phyloP scores from a whole-genome alignment of 2,888 invertebrate genomes.

The Girardia tigrina region DNA sequence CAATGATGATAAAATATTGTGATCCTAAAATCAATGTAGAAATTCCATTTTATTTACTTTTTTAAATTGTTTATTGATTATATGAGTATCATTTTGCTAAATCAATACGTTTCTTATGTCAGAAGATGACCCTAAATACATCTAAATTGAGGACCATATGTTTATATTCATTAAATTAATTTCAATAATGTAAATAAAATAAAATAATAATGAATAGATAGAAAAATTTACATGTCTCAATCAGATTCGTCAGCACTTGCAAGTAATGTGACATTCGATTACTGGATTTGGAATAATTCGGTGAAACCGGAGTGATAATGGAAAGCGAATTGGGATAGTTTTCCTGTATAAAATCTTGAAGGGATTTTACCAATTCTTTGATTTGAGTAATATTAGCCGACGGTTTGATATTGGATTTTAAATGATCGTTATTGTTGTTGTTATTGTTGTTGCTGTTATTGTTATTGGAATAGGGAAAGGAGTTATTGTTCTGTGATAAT shows the following conservation, averaged over 20 bases:
- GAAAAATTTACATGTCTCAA: neutral
- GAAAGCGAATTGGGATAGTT: neutral
- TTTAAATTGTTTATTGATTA: no score
- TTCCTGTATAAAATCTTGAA: constrained; percentile 14
- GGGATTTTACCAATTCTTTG: constrained; percentile 7
- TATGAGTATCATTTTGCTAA: no score
- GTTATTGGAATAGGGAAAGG: neutral
- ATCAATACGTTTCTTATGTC: no score
- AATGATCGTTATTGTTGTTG: neutral
- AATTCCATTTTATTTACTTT: no score
- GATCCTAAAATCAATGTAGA: no score
- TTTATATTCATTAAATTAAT: no score
- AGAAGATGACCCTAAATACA: no score
- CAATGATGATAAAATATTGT: no score
- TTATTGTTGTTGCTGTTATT: no score
- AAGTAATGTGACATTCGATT: neutral
- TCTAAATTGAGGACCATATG: no score
- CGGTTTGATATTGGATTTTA: neutral
- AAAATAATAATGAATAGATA: no score
- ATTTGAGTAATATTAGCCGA: neutral
- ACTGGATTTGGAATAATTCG: constrained; percentile 19
- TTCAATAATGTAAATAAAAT: no score
- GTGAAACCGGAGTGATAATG: neutral
- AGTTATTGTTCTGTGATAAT: constrained; percentile 2
- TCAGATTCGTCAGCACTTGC: neutral